Conservation (phyloP, 2,888 invertebrate species). For the Drosophila emarginata region DNA sequence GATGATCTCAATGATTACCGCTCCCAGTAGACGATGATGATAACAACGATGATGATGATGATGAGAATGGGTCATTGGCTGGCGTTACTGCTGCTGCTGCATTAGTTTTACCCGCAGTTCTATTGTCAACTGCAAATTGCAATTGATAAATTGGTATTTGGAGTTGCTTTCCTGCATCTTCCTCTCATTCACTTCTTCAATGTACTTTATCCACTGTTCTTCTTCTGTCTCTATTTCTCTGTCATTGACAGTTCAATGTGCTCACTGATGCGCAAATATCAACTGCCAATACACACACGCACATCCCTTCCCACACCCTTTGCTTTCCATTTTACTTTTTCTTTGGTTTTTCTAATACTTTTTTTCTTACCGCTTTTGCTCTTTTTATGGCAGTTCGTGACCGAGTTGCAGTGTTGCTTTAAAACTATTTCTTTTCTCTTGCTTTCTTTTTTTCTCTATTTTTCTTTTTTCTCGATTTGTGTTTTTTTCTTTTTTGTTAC, state of each 20-base stretch:
- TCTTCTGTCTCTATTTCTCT: conserved; percentile 1
- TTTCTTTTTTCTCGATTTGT: not conserved
- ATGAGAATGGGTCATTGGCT: conserved; percentile 55
- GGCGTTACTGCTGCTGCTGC: conserved; percentile 53
- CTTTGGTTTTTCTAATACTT: conserved; percentile 42
- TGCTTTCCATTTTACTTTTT: conserved; percentile 14
- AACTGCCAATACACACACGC: conserved; percentile 66
- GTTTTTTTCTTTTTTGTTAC: conserved; percentile 1
- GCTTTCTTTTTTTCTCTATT: not conserved
- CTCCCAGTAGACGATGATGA: not conserved
- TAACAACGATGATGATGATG: not conserved
- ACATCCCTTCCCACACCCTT: not conserved
- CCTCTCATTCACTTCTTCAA: conserved; percentile 14
- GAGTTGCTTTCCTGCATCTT: conserved; percentile 29
- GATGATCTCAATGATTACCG: not conserved
- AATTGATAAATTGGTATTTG: conserved; percentile 74
- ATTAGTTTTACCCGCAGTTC: conserved; percentile 51
- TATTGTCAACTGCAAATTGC: conserved; percentile 57
- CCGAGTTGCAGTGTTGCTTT: conserved; percentile 67
- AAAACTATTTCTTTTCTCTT: conserved; percentile 29
- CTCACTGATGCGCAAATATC: conserved; percentile 76
- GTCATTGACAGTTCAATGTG: conserved; percentile 79
- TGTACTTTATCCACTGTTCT: conserved; percentile 26
- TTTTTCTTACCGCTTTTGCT: conserved; percentile 37
- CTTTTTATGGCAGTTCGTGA: conserved; percentile 76